Evolutionary conservation across 2,797 vertebrate species (phyloP).

Genomic region (Lagorchestes hirsutus): DNA sequence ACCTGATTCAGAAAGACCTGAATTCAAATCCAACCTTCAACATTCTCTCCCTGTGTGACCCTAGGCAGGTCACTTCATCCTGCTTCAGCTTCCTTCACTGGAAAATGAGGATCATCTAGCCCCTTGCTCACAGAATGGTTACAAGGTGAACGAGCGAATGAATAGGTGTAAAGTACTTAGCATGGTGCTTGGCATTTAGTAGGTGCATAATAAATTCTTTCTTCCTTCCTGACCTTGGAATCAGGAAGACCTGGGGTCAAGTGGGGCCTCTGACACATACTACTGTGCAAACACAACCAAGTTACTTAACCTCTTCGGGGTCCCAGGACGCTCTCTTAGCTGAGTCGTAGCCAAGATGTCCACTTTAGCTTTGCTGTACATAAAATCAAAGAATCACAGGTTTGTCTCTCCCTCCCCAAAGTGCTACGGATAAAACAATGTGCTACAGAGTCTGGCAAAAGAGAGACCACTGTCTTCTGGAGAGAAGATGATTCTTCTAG

Average conservation of each 20-base stretch:
- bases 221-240: neutral
- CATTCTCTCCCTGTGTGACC: neutral
- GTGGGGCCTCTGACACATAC: neutral
- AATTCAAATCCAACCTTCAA: neutral
- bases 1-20: neutral
- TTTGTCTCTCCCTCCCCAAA: neutral
- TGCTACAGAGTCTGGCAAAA: neutral
- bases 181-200: neutral
- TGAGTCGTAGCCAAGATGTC: neutral
- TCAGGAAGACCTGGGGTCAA: neutral
- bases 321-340: neutral
- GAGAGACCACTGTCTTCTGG: neutral
- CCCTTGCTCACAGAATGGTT: neutral
- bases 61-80: neutral
- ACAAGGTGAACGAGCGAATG: neutral
- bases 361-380: neutral
- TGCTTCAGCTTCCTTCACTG: neutral
- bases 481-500: neutral
- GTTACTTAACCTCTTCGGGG: neutral
- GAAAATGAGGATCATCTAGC: neutral
- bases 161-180: neutral
- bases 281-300: neutral
- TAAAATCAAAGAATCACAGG: neutral
- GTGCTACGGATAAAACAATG: neutral
- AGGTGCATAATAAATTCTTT: neutral